phyloP scores from a whole-genome alignment of 2,797 vertebrate species.

The Discoglossus pictus region DNA sequence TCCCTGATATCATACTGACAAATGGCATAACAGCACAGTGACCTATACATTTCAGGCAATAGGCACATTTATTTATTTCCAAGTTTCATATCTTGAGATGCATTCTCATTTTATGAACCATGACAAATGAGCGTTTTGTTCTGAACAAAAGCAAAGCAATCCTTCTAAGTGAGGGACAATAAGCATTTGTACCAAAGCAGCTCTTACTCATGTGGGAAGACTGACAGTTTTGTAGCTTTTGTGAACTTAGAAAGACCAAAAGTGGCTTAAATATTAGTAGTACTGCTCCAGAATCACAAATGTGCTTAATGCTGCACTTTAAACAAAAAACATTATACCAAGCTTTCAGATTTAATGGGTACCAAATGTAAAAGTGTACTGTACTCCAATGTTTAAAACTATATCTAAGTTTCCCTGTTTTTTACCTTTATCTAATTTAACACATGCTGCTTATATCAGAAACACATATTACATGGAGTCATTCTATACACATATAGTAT shows the following conservation, averaged over 20 bases:
- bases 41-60: constrained; percentile 25
- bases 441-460: too few relatives aligned
- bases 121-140: constrained; percentile 46
- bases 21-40: constrained; percentile 9
- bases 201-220: constrained; percentile 1
- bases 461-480: too few relatives aligned
- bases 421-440: too few relatives aligned
- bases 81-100: constrained; percentile 18
- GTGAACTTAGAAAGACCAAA: neutral
- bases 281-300: too few relatives aligned
- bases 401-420: too few relatives aligned
- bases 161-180: constrained; percentile 31
- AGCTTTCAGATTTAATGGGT: too few relatives aligned
- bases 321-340: too few relatives aligned
- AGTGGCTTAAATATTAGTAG: neutral
- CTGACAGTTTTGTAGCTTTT: neutral
- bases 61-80: constrained; percentile 10
- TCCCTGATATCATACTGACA: neutral
- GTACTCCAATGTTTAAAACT: neutral
- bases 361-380: too few relatives aligned
- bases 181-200: constrained; percentile 18
- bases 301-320: too few relatives aligned
- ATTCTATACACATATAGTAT: too few relatives aligned
- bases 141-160: constrained; percentile 32
- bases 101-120: constrained; percentile 35